Base-by-base conservation (phyloP, 2,888 invertebrate species). In the Phoenoteleia sp. region DNA sequence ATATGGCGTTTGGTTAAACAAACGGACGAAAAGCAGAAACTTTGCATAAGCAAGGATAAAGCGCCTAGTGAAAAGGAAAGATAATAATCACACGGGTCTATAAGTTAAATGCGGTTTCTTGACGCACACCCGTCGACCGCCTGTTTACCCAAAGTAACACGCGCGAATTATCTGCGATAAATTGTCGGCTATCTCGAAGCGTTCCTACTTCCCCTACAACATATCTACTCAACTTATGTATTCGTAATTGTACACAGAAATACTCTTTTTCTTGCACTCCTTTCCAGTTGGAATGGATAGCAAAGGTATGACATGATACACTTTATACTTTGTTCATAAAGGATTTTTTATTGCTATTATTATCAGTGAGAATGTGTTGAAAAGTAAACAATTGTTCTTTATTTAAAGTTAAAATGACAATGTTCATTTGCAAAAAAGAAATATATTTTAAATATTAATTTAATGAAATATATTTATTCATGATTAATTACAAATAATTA, bases 231-330 rank as follows among this genome's bases (percentile, higher is more conserved):
- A 11, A 25, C 13, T 5, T 52, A 25, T 25, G 29, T 49, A 11
- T 19, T 25, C 27, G 27, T 42, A 33, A 62, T 76, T 76, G 58
- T 76, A 67, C 56, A 47, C 49, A 29, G 27, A n/a, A n/a, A 49
- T 60, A 64, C 52, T 49, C 45, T 66, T 47, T 77, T 75, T 74
- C 6, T 83, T 83, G 75, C 81, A 69, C 77, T 69, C 81, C 64
- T 64, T 75, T 64, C 72, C 49, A 89, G 88, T 75, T 66, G 89
- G 87, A 74, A 58, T 82, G 87, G 87, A 89, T 58, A 54, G 56
- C 75, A 87, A 83, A 89, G 89, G 89, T 89, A 88, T 77, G 87
- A 74, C 52, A 42, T 47, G 45, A 45, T 74, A 45, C 21, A 79
- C 64, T 80, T 69, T 66, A 52, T 67, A 56, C 13, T 39, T n/a